Evolutionary conservation across 1,140 invertebrate genomes (phyloP).

Genomic region (Calephelis nemesis): DNA sequence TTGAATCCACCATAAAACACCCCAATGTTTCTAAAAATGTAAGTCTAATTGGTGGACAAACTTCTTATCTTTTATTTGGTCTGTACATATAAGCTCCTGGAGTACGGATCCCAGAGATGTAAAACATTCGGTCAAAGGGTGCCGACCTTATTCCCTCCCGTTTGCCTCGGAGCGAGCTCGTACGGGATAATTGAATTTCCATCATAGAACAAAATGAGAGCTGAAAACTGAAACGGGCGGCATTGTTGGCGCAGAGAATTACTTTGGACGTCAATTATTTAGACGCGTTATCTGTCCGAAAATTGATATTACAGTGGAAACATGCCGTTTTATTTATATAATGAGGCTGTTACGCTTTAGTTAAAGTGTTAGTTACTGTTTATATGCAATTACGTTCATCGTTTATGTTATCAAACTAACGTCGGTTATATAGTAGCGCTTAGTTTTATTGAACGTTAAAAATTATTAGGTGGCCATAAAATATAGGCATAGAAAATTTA

Average conservation of each 20-base stretch:
- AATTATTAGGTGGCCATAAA: not conserved
- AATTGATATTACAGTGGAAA: slow-evolving; percentile 62
- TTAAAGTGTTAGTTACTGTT: slow-evolving; percentile 34
- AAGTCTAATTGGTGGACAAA: slow-evolving; percentile 71
- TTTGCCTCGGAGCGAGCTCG: slow-evolving; percentile 55
- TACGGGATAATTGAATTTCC: slow-evolving; percentile 77
- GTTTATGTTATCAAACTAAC: slow-evolving; percentile 21
- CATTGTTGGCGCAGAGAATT: slow-evolving; percentile 75
- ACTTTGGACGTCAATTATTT: slow-evolving; percentile 74
- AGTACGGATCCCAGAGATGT: slow-evolving; percentile 54
- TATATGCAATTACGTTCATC: slow-evolving; percentile 25
- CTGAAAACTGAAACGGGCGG: slow-evolving; percentile 75
- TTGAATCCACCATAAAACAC: slow-evolving; percentile 76
- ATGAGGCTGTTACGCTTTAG: slow-evolving; percentile 34
- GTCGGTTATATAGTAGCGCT: slow-evolving; percentile 6
- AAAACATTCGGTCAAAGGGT: slow-evolving; percentile 65
- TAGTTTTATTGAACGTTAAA: slow-evolving; percentile 16
- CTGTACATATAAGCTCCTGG: slow-evolving; percentile 42
- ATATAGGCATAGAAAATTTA: slow-evolving; percentile 8
- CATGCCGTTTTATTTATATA: slow-evolving; percentile 44
- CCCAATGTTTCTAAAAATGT: slow-evolving; percentile 76
- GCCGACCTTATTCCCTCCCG: slow-evolving; percentile 50
- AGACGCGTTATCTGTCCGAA: slow-evolving; percentile 65
- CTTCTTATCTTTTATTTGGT: slow-evolving; percentile 58
- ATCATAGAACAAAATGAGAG: slow-evolving; percentile 75